phyloP scores from a whole-genome alignment of 2,888 invertebrate genomes.

The Sipunculus nudus region DNA sequence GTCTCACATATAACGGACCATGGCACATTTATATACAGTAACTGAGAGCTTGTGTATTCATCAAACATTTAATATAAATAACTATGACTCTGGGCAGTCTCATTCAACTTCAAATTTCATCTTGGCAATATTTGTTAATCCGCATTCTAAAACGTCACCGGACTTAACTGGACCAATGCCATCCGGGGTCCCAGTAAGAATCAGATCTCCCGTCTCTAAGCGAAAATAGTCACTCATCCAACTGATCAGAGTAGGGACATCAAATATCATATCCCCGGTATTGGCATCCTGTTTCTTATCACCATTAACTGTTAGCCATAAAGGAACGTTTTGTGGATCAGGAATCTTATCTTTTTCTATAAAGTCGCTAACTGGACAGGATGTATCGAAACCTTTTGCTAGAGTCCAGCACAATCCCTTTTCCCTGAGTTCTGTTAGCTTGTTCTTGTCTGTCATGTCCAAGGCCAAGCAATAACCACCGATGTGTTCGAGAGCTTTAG shows the following conservation, averaged over 20 bases:
- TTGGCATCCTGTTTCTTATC: slow-evolving; percentile 72
- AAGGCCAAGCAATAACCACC: slow-evolving; percentile 79
- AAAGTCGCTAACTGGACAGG: slow-evolving; percentile 78
- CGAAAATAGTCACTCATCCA: slow-evolving; percentile 77
- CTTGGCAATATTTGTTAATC: too few relatives aligned
- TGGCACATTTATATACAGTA: too few relatives aligned
- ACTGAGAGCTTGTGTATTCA: too few relatives aligned
- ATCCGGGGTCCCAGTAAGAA: slow-evolving; percentile 79
- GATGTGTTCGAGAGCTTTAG: slow-evolving; percentile 71
- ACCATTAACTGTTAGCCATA: slow-evolving; percentile 71
- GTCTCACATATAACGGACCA: too few relatives aligned
- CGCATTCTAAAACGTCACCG: too few relatives aligned
- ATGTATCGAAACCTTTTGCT: slow-evolving; percentile 81
- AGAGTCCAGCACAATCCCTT: slow-evolving; percentile 79
- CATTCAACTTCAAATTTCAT: too few relatives aligned
- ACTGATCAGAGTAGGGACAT: slow-evolving; percentile 73
- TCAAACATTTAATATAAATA: too few relatives aligned
- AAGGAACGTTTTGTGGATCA: slow-evolving; percentile 45
- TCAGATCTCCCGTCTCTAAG: slow-evolving; percentile 77
- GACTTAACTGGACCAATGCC: slow-evolving; percentile 73
- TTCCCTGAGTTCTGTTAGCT: slow-evolving; percentile 67
- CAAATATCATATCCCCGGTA: slow-evolving; percentile 77
- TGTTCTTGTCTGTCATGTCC: slow-evolving; percentile 74
- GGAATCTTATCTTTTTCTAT: slow-evolving; percentile 68
- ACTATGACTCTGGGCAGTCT: too few relatives aligned